Percentiles rank a stretch among this genome's conserved stretches.
Conservation (phyloP, 2,113 vertebrate genomes). For the Jacana jacana region DNA sequence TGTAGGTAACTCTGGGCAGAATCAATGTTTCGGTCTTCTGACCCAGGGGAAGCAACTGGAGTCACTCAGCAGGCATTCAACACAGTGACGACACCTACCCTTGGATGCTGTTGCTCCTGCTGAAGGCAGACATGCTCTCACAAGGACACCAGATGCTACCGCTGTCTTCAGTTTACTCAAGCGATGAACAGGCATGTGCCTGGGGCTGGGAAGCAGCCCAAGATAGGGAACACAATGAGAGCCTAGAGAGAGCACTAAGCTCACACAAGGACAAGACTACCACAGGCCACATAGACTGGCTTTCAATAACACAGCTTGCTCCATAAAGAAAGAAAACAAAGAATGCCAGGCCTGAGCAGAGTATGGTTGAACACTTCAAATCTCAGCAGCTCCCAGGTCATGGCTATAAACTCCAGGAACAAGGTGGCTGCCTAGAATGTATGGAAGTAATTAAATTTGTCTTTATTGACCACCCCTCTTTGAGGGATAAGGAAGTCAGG, state of each 20-base stretch:
- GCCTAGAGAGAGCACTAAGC: not conserved
- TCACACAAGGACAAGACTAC: not conserved
- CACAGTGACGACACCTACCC: not conserved
- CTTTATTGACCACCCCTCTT: not conserved
- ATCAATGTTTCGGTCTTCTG: not conserved
- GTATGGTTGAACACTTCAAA: not conserved
- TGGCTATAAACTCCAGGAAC: not conserved
- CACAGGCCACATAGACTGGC: not conserved
- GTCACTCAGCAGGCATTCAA: slow-evolving; percentile 5
- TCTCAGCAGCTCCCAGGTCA: not conserved
- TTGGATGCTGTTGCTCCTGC: slow-evolving; percentile 10
- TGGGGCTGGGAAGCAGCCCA: not conserved
- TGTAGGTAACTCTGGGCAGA: not conserved
- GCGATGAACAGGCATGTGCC: not conserved
- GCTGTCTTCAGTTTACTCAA: slow-evolving; percentile 23
- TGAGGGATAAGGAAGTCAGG: not conserved
- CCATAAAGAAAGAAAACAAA: not conserved
- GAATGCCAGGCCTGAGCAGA: not conserved
- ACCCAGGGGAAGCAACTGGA: not conserved
- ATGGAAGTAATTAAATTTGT: not conserved
- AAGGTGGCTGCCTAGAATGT: not conserved
- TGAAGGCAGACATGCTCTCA: slow-evolving; percentile 39
- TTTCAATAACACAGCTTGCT: not conserved
- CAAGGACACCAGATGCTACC: slow-evolving; percentile 35
- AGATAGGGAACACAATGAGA: not conserved